Evolutionary conservation across 1,140 invertebrate genomes (phyloP), one percentile per base, ranked within the genome.

Genomic region (Lordiphosa mommai): DNA sequence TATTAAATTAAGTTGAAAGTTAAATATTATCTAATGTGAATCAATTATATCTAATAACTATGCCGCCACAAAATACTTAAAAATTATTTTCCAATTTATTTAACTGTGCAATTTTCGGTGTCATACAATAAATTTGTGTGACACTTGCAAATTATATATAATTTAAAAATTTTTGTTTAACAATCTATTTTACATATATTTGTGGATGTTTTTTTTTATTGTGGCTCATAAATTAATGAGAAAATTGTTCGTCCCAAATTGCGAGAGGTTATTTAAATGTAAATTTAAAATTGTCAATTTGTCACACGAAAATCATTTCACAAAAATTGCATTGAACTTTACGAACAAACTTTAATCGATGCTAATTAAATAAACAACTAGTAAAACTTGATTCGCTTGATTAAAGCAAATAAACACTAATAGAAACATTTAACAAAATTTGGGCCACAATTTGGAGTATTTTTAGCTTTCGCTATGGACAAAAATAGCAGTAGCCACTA

Each of bases 321-420:
- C n/a, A 27, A 27, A 27, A 8, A 4, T 66, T 55, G 63, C 37
- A 23, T 49, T 23, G 32, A 17, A 63, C 82, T 76, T 74, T 71
- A 44, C 38, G 30, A 12, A 13, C 27, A 14, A 71, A 80, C 69
- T 27, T 7, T 48, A 59, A 44, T 61, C 41, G 55, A 44, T 61
- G 76, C 65, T 77, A 76, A 80, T 76, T 68, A 55, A 51, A 16
- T 23, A 20, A 38, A 40, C 30, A 69, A 73, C 40, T 13, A 36
- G 12, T 14, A 12, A 36, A 41, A 57, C 46, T 52, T 30, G 30
- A 47, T 56, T 48, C 13, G 23, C 63, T 16, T 38, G 27, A 50
- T 41, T 20, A 14, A 8, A n/a, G 13, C 4, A n/a, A 14, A 9
- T 12, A 9, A 9, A 4, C 41, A 34, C 61, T 32, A 44, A 52